A percentile compares a stretch with the other conserved stretches of the same genome.
Conservation (phyloP, 2,888 invertebrate species). For the Melinaea marsaeus region DNA sequence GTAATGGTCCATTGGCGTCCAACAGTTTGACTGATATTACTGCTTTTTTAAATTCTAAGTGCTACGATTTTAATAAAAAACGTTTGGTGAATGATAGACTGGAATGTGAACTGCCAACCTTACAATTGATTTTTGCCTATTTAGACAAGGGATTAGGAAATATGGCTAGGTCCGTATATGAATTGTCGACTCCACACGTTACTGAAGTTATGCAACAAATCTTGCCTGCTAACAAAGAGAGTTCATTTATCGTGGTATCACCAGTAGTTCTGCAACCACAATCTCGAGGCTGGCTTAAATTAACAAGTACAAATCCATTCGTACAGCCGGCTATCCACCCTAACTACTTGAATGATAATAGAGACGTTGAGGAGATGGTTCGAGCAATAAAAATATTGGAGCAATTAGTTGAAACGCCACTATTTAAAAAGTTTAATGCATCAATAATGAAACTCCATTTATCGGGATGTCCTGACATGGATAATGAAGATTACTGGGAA, state of each 20-base stretch:
- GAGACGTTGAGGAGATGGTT: constrained; percentile 47
- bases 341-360: constrained; percentile 46
- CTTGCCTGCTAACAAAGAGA: constrained; percentile 36
- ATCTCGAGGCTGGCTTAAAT: constrained; percentile 48
- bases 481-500: constrained; percentile 44
- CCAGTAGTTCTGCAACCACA: constrained; percentile 46
- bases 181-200: constrained; percentile 33
- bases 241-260: constrained; percentile 40
- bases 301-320: constrained; percentile 43
- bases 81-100: constrained; percentile 36
- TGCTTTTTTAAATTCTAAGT: constrained; percentile 47
- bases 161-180: constrained; percentile 29
- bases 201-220: constrained; percentile 42
- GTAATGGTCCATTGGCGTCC: constrained; percentile 47
- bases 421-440: constrained; percentile 39
- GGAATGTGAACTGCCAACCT: constrained; percentile 47
- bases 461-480: constrained; percentile 41
- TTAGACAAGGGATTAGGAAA: constrained; percentile 37
- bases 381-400: constrained; percentile 44
- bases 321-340: constrained; percentile 45
- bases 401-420: constrained; percentile 36
- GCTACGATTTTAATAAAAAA: constrained; percentile 43
- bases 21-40: constrained; percentile 49
- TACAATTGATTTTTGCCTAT: constrained; percentile 49
- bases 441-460: constrained; percentile 39